A percentile compares a stretch with the other conserved stretches of the same genome.
Conservation (phyloP, 2,797 vertebrate species). For the Halcyon smyrnensis region DNA sequence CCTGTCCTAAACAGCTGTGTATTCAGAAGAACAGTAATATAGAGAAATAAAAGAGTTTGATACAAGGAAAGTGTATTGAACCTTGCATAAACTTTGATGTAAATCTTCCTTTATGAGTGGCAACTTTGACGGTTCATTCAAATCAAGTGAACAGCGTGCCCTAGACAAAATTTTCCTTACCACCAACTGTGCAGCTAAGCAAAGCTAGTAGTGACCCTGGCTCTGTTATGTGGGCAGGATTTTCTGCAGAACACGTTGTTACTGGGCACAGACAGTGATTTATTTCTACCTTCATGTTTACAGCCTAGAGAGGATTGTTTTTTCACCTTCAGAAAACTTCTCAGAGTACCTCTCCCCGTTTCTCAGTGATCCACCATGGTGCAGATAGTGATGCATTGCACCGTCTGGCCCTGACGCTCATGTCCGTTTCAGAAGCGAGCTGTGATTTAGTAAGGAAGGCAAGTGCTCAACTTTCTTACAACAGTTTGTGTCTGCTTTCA, state of each 20-base stretch:
- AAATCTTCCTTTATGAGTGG: neutral
- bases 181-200: neutral
- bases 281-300: slow-evolving; percentile 31
- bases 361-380: neutral
- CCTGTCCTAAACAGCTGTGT: fast-evolving
- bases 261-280: neutral
- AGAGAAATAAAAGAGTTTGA: neutral
- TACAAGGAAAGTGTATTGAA: neutral
- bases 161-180: neutral
- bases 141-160: neutral
- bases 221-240: neutral
- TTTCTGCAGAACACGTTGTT: neutral
- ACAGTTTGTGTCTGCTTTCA: neutral
- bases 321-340: slow-evolving; percentile 47
- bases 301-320: slow-evolving; percentile 5
- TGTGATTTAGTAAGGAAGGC: neutral
- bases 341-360: neutral
- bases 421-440: neutral
- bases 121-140: neutral
- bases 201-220: neutral
- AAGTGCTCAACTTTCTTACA: neutral
- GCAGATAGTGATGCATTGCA: slow-evolving; percentile 10
- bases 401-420: neutral
- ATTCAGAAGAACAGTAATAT: neutral
- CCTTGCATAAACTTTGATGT: neutral